Percentiles rank a stretch among this genome's conserved stretches.
These are phyloP conservation scores for Drosophila oshimai DNA, from an alignment of 1,140 invertebrate genomes.

Conservation along the genomic window DNA sequence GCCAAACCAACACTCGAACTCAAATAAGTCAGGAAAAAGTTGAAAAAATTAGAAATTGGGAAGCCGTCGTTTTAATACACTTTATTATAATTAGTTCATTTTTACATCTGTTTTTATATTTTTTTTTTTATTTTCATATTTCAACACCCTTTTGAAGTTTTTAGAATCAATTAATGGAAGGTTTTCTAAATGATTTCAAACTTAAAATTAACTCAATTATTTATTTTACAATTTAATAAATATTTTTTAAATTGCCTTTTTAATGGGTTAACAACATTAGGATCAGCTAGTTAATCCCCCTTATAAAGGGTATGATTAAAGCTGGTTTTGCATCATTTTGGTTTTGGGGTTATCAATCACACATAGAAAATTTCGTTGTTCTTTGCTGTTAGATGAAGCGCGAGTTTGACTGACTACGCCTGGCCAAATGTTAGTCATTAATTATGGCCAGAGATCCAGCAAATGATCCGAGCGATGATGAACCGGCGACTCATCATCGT, in stretches of 20 bases:
- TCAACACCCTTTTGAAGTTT: too few species aligned
- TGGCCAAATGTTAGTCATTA: constrained; percentile 80
- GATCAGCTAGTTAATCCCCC: background rate
- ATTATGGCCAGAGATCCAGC: constrained; percentile 63
- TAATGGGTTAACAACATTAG: too few species aligned
- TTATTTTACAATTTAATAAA: too few species aligned
- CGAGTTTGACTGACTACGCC: constrained; percentile 78
- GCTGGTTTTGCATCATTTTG: constrained; percentile 72
- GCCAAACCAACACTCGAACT: constrained; percentile 27
- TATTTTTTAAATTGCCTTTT: background rate
- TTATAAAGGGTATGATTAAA: constrained; percentile 13
- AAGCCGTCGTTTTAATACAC: background rate
- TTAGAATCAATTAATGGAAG: too few species aligned
- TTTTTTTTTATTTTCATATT: too few species aligned
- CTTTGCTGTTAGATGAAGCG: constrained; percentile 67
- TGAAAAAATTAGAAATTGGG: background rate
- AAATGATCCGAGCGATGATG: constrained; percentile 53
- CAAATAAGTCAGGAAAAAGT: constrained; percentile 9
- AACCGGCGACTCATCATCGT: constrained; percentile 72
- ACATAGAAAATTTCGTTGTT: constrained; percentile 63
- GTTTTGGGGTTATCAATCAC: constrained; percentile 74
- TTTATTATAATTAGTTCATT: too few species aligned
- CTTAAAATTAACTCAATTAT: background rate
- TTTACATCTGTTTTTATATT: too few species aligned
- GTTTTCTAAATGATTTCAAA: background rate